Evolutionary conservation across 2,113 vertebrate species (phyloP).

Genomic region (Psophia crepitans): DNA sequence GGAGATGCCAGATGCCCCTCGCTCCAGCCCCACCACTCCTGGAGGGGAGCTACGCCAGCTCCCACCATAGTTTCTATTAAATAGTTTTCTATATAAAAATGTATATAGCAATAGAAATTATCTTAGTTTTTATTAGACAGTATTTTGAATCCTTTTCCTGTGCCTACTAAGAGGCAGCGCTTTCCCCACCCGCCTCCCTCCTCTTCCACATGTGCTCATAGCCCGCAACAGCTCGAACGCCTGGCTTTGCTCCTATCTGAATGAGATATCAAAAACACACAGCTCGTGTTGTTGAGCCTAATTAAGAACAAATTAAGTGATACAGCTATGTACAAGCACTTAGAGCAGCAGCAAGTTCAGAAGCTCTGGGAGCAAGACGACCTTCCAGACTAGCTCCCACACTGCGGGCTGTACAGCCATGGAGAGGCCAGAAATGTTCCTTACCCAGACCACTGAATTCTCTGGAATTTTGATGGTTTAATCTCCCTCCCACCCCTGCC

Average conservation of each 20-base stretch:
- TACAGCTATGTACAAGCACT: rapidly evolving
- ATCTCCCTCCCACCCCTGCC: neutral
- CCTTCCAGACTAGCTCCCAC: neutral
- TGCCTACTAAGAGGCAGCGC: neutral
- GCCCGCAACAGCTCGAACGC: neutral
- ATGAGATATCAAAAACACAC: neutral
- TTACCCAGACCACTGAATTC: neutral
- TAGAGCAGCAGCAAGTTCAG: neutral
- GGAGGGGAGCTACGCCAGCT: neutral
- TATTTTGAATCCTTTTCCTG: neutral
- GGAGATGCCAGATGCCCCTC: rapidly evolving
- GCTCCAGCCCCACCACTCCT: neutral
- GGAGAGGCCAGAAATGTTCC: neutral
- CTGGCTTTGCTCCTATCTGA: constrained; percentile 6
- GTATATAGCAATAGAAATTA: too few species aligned
- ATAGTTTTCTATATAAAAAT: neutral
- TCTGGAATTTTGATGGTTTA: constrained; percentile 16
- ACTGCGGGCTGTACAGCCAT: neutral
- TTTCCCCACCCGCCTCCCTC: neutral
- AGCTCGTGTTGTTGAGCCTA: neutral
- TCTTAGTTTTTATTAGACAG: neutral
- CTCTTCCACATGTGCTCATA: neutral
- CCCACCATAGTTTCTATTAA: neutral
- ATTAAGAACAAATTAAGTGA: constrained; percentile 40
- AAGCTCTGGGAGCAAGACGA: neutral